Percentiles rank a stretch among this genome's conserved stretches.
These are phyloP conservation scores for Yponomeuta plumbellus DNA, from an alignment of 2,888 invertebrate species.

Conservation along the genomic window DNA sequence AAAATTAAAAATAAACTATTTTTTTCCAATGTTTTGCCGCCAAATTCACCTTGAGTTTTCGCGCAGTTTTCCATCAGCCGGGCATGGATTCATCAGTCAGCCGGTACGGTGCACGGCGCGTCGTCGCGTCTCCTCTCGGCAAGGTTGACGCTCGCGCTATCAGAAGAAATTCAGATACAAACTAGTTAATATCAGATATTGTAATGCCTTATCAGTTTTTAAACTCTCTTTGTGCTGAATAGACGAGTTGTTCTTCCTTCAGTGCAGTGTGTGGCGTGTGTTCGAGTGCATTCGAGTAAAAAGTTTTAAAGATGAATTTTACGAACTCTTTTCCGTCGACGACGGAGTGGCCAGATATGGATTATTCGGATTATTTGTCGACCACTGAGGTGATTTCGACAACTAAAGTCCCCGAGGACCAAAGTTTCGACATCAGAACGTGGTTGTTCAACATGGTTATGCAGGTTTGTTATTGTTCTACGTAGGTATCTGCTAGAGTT, in stretches of 20 bases:
- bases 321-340: constrained; percentile 25
- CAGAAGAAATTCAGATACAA: constrained; percentile 5
- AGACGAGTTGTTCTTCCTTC: neutral
- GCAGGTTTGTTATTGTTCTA: constrained; percentile 43
- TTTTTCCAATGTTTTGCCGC: neutral
- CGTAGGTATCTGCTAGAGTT: neutral
- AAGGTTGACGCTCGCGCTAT: neutral
- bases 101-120: neutral
- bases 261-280: constrained; percentile 18
- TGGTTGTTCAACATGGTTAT: constrained; percentile 53
- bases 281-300: constrained; percentile 13
- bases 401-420: constrained; percentile 32
- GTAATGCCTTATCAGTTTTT: constrained; percentile 11
- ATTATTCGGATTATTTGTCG: constrained; percentile 9
- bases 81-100: neutral
- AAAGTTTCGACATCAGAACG: constrained; percentile 39
- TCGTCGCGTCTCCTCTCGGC: neutral
- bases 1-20: neutral
- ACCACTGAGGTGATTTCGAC: constrained; percentile 19
- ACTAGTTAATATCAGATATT: constrained; percentile 10
- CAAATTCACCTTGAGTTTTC: neutral
- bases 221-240: constrained; percentile 4
- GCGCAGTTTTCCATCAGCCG: neutral
- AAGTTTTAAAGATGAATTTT: constrained; percentile 33
- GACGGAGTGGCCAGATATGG: constrained; percentile 19